Evolutionary conservation across 2,888 invertebrate species (phyloP).

Genomic region (Trachelus tabidus): DNA sequence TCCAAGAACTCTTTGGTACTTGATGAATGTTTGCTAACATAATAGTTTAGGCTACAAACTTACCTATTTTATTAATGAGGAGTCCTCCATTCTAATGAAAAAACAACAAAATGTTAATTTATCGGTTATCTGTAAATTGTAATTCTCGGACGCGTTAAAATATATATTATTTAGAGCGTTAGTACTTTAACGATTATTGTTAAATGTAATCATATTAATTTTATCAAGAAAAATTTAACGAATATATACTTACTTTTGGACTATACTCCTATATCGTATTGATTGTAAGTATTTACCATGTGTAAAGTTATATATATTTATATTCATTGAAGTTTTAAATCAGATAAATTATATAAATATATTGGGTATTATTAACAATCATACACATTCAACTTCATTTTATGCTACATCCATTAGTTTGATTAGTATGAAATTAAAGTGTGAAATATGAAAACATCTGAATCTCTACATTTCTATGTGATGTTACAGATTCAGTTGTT

Average conservation of each 20-base stretch:
- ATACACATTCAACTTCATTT: neutral
- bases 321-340: slow-evolving; percentile 14
- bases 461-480: neutral
- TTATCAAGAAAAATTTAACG: slow-evolving; percentile 7
- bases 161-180: slow-evolving; percentile 11
- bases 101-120: neutral
- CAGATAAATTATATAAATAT: slow-evolving; percentile 16
- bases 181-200: slow-evolving; percentile 9
- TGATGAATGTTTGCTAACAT: neutral
- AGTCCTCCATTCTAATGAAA: neutral
- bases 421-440: neutral
- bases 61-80: neutral
- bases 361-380: neutral
- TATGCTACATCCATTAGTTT: neutral
- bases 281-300: slow-evolving; percentile 11
- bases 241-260: slow-evolving; percentile 11
- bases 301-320: slow-evolving; percentile 12
- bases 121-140: neutral
- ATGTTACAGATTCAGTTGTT: neutral
- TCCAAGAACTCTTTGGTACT: neutral
- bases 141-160: slow-evolving; percentile 11
- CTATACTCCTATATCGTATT: slow-evolving; percentile 6
- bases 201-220: slow-evolving; percentile 6
- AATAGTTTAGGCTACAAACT: neutral
- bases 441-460: neutral